phyloP scores from a whole-genome alignment of 2,113 vertebrate genomes.

The Sinocyclocheilus rhinocerous region DNA sequence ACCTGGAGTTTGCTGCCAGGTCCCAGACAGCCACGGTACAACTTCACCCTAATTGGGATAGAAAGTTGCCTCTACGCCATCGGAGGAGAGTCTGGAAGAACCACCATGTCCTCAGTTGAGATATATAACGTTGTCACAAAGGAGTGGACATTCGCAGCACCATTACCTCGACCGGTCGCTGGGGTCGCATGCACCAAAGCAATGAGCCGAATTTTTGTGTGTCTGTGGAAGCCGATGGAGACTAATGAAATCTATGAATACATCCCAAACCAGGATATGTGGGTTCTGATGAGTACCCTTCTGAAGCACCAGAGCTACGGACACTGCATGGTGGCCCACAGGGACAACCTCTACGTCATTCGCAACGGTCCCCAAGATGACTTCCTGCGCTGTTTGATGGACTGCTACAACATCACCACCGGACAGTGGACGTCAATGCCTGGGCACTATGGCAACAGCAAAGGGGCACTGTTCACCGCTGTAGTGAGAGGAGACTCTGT shows the following conservation, averaged over 20 bases:
- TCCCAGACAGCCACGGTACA: conserved; percentile 88
- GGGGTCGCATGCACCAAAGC: conserved; percentile 79
- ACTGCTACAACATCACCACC: conserved; percentile 85
- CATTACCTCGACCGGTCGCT: conserved; percentile 79
- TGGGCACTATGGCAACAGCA: conserved; percentile 90
- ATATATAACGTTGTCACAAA: conserved; percentile 73
- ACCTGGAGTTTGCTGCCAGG: conserved; percentile 82
- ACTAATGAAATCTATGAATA: conserved; percentile 86
- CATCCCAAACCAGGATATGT: conserved; percentile 65
- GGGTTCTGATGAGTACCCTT: conserved; percentile 82
- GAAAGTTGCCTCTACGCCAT: conserved; percentile 84
- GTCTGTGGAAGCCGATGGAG: conserved; percentile 87
- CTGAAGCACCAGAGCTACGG: conserved; percentile 86
- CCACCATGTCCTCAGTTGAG: conserved; percentile 83
- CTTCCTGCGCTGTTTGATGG: conserved; percentile 88
- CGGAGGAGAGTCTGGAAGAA: conserved; percentile 83
- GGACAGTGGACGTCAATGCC: conserved; percentile 86
- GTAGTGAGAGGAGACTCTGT: conserved; percentile 84
- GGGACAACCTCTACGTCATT: conserved; percentile 88
- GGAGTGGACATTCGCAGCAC: conserved; percentile 79
- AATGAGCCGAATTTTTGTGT: conserved; percentile 85
- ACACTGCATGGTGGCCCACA: conserved; percentile 90
- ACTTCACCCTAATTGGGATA: conserved; percentile 81
- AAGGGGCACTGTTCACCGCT: conserved; percentile 87
- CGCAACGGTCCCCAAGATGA: conserved; percentile 88